These are phyloP conservation scores for Nasonia vitripennis DNA, from an alignment of 1,140 invertebrate genomes.

Conservation along the genomic window DNA sequence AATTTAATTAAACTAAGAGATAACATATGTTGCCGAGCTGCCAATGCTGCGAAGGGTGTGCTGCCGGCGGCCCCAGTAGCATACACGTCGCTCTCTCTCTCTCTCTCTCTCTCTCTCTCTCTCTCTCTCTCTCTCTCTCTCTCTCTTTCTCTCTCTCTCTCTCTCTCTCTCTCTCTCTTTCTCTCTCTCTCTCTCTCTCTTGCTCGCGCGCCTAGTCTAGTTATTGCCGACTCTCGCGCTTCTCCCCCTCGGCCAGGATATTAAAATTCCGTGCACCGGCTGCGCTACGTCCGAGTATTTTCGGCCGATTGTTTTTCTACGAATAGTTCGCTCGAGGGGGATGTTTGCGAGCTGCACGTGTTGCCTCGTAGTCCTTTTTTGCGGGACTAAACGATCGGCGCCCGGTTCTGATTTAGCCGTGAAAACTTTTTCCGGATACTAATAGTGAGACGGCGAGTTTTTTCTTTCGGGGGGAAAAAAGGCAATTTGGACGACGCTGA, in stretches of 20 bases:
- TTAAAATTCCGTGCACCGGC: constrained; percentile 75
- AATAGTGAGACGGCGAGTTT: not conserved
- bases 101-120: too few species aligned
- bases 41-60: constrained; percentile 59
- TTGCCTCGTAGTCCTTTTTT: not conserved
- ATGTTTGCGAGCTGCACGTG: constrained; percentile 33
- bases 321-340: not conserved
- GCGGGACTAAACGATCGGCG: not conserved
- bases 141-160: too few species aligned
- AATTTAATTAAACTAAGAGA: constrained; percentile 77
- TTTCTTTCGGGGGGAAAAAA: not conserved
- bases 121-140: too few species aligned
- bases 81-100: not conserved
- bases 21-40: constrained; percentile 74
- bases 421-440: not conserved
- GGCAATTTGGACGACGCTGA: not conserved
- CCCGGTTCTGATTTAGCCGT: not conserved
- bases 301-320: constrained; percentile 49
- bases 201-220: constrained; percentile 59
- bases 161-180: too few species aligned
- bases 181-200: too few species aligned
- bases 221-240: constrained; percentile 70
- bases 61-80: constrained; percentile 51
- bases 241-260: constrained; percentile 65
- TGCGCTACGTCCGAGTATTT: constrained; percentile 59